phyloP scores from a whole-genome alignment of 1,140 invertebrate species.

The Ladona fulva region DNA sequence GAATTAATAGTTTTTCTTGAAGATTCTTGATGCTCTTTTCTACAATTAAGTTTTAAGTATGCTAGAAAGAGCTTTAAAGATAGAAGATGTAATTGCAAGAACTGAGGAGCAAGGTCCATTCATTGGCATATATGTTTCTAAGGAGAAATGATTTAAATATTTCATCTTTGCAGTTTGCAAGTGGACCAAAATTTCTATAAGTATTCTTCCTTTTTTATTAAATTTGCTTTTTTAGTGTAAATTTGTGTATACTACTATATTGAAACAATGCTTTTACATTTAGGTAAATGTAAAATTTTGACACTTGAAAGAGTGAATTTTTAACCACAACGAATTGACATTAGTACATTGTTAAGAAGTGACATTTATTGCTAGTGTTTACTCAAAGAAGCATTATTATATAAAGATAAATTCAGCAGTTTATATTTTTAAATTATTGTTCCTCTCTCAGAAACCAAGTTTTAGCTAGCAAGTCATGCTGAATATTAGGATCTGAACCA shows the following conservation, averaged over 20 bases:
- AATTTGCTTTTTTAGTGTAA: not conserved
- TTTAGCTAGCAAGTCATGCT: not conserved
- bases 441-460: not conserved
- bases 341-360: not conserved
- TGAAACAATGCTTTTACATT: not conserved
- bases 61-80: no score
- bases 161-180: not conserved
- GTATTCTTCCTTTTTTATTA: not conserved
- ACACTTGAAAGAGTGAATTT: not conserved
- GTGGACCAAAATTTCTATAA: not conserved
- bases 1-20: no score
- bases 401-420: not conserved
- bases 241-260: not conserved
- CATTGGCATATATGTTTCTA: not conserved
- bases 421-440: slow-evolving; percentile 7
- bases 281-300: not conserved
- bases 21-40: no score
- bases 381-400: not conserved
- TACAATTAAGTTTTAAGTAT: no score
- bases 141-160: not conserved
- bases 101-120: not conserved
- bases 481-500: not conserved
- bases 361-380: not conserved
- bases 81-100: no score
- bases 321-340: not conserved